Conservation (phyloP, 2,888 invertebrate genomes). For the Leuctra nigra region DNA sequence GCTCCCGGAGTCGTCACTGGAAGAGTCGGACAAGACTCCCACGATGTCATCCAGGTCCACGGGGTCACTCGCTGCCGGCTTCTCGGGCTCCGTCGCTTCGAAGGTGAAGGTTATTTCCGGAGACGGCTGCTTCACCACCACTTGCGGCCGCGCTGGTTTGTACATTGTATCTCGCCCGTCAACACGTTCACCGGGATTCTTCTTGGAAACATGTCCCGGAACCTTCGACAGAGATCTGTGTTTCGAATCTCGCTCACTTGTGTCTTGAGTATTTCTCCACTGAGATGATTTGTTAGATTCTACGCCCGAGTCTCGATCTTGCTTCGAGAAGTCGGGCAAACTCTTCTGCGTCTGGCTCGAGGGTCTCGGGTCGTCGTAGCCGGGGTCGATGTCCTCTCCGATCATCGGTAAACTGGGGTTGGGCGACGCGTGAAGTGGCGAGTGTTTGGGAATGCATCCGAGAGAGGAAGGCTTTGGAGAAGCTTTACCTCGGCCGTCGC, state of each 20-base stretch:
- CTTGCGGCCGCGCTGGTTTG: not conserved
- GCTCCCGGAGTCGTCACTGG: constrained; percentile 40
- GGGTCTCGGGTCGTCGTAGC: constrained; percentile 25
- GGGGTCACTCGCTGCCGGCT: not conserved
- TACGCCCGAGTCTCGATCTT: not conserved
- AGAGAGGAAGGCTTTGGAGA: constrained; percentile 25
- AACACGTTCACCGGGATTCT: too few relatives aligned
- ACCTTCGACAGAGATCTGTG: not conserved
- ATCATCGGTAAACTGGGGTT: constrained; percentile 58
- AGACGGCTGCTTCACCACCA: not conserved
- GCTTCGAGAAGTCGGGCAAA: not conserved
- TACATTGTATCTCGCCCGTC: not conserved
- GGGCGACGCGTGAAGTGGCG: constrained; percentile 54
- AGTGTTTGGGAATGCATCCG: constrained; percentile 45
- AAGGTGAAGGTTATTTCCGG: constrained; percentile 3
- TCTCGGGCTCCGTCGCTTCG: not conserved
- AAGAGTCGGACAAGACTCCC: constrained; percentile 44
- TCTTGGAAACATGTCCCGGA: not conserved
- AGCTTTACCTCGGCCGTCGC: constrained; percentile 26
- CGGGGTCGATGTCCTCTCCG: constrained; percentile 46
- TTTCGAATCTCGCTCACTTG: not conserved
- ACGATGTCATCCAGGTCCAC: constrained; percentile 30
- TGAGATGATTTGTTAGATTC: too few relatives aligned
- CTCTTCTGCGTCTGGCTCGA: not conserved
- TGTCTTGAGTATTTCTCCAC: too few relatives aligned